phyloP scores from a whole-genome alignment of 2,797 vertebrate genomes.

The Malurus splendens region DNA sequence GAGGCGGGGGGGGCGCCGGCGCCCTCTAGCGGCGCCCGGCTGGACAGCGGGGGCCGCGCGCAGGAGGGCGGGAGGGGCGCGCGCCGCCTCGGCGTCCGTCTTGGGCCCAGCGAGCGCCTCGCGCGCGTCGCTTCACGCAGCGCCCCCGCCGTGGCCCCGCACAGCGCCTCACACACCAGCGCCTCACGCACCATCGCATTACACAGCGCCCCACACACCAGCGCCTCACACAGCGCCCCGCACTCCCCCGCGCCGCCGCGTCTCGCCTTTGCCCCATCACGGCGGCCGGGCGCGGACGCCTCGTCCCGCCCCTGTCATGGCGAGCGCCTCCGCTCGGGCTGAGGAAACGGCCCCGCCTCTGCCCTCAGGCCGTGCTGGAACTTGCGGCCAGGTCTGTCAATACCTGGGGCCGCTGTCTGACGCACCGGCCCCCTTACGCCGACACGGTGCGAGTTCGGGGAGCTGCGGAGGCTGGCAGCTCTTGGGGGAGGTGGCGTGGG shows the following conservation, averaged over 20 bases:
- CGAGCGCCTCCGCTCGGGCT: background rate
- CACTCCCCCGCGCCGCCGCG: background rate
- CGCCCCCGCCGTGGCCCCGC: background rate
- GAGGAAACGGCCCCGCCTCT: background rate
- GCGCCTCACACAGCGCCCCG: background rate
- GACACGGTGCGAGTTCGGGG: no score
- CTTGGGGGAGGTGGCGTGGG: background rate
- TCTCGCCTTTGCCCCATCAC: background rate
- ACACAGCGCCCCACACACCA: background rate
- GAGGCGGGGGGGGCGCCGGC: background rate
- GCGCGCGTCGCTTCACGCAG: background rate
- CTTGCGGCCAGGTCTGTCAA: background rate
- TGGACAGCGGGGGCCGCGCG: background rate
- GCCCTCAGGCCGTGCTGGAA: background rate
- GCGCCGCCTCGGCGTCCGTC: background rate
- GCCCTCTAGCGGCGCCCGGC: conserved; percentile 9
- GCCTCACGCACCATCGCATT: no score
- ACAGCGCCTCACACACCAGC: background rate
- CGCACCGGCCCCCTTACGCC: no score
- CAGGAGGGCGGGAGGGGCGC: background rate
- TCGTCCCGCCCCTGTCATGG: background rate
- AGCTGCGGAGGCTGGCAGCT: background rate
- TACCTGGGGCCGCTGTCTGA: fast-evolving
- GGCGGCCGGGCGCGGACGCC: background rate
- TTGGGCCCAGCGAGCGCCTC: background rate